Conservation (phyloP, 2,113 vertebrate species). For the Regulus satrapa region DNA sequence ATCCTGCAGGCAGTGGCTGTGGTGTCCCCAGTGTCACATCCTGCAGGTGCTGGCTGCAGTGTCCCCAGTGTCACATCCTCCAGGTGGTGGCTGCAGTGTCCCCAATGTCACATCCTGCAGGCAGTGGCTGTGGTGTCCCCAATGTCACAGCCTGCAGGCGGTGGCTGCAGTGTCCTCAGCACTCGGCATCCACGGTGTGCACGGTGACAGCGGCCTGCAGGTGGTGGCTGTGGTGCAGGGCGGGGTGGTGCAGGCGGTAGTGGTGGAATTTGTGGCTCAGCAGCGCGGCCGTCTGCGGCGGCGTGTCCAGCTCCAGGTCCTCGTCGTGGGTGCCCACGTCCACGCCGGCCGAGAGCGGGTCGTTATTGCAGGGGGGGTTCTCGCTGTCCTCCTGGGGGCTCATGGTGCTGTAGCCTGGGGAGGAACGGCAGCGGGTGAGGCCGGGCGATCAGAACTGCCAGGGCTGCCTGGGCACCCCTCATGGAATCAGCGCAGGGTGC, state of each 20-base stretch:
- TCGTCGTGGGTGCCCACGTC: slow-evolving; percentile 95
- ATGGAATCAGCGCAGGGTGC: background rate
- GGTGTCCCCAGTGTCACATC: rapidly evolving
- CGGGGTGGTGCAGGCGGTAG: slow-evolving; percentile 88
- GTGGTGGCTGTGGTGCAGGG: slow-evolving; percentile 88
- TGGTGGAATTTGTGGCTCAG: slow-evolving; percentile 96
- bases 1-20: background rate
- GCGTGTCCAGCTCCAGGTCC: slow-evolving; percentile 92
- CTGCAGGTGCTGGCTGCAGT: background rate
- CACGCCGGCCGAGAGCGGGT: slow-evolving; percentile 89
- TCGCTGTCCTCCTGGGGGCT: slow-evolving; percentile 98
- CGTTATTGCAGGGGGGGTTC: slow-evolving; percentile 92
- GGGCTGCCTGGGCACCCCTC: background rate
- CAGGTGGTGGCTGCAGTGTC: background rate
- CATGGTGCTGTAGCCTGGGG: slow-evolving; percentile 97
- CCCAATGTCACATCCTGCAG: background rate
- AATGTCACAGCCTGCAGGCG: background rate
- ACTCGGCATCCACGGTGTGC: slow-evolving; percentile 94
- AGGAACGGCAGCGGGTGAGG: background rate
- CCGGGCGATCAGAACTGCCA: too few relatives aligned
- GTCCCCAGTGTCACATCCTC: background rate
- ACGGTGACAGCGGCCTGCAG: slow-evolving; percentile 95
- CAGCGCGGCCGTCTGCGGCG: slow-evolving; percentile 91
- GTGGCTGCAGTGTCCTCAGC: slow-evolving; percentile 69
- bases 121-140: background rate